Evolutionary conservation across 2,113 vertebrate genomes (phyloP), one percentile per base, ranked within the genome.

Genomic region (Pterocles gutturalis): DNA sequence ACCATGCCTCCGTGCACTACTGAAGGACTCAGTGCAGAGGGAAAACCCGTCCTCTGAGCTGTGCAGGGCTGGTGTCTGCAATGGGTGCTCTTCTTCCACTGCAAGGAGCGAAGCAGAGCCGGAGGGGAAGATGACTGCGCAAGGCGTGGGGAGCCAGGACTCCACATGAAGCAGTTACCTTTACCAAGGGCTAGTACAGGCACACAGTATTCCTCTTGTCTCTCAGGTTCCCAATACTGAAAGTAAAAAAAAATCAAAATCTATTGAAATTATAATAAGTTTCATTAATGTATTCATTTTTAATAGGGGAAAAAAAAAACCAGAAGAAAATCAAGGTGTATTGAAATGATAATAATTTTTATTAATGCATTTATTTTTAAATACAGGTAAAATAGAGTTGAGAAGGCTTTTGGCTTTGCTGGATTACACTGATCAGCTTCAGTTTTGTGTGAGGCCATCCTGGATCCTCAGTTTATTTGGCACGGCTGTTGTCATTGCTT

Each of bases 1-100:
- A 46, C 61, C 11, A 10, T 15, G 13, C 4, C 14, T 36, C 8
- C 0, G 0, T 20, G 31, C 18, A 22, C 17, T 75, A 41, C 25
- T 33, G 57, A 33, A 49, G 62, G 18, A 25, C 45, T 46, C 11
- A 53, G 25, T 57, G 67, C 33, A 69, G 83, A 73, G 34, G 28
- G 14, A 88, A 49, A 70, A 86, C 25, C 16, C 54, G 19, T 57
- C 33, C 57, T 55, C 36, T 46, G 54, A 78, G 48, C 36, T 64
- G 26, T 53, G 24, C 28, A 89, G 11, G 24, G 33, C 17, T 51
- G 43, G 29, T 16, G 17, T 24, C 34, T 79, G 16, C 25, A 46
- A 19, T 1, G 2, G 31, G 17, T 55, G 18, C 8, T 73, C 25
- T 58, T 60, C 53, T 62, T 69, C 31, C 76, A 45, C 61, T 80